phyloP scores from a whole-genome alignment of 2,797 vertebrate genomes.

The Bothrops alternatus region DNA sequence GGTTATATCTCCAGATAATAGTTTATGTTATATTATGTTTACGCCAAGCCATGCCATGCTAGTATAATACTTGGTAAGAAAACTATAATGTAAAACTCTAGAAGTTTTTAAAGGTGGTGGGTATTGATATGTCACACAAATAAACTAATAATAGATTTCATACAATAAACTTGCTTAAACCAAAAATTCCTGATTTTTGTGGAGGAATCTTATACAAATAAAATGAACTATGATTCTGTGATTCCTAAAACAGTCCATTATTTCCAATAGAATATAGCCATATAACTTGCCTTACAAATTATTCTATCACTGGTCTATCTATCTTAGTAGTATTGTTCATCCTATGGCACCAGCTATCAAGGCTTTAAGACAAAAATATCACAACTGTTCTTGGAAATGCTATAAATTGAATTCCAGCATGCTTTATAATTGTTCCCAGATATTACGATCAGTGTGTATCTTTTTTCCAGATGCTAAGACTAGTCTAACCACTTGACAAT shows the following conservation, averaged over 20 bases:
- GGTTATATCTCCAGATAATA: slow-evolving; percentile 49
- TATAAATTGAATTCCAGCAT: not conserved
- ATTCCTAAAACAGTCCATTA: not conserved
- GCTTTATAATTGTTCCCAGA: not conserved
- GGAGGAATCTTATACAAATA: not conserved
- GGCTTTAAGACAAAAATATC: not conserved
- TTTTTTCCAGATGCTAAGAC: not conserved
- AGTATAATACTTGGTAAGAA: slow-evolving; percentile 6
- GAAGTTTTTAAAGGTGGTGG: not conserved
- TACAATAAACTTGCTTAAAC: not conserved
- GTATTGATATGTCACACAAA: not conserved
- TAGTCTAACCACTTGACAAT: not conserved
- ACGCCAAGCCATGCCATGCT: too few species aligned
- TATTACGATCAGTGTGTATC: not conserved
- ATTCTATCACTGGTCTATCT: not conserved
- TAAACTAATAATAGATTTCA: not conserved
- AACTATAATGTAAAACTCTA: slow-evolving; percentile 16
- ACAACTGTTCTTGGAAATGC: not conserved
- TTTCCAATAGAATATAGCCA: not conserved
- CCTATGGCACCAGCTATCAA: not conserved
- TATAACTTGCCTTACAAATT: not conserved
- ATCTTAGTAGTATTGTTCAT: not conserved
- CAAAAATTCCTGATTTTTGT: not conserved
- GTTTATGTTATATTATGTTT: not conserved
- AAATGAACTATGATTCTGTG: not conserved